Base-by-base conservation (phyloP, 2,113 vertebrate genomes). In the Leptobrachium ailaonicum region DNA sequence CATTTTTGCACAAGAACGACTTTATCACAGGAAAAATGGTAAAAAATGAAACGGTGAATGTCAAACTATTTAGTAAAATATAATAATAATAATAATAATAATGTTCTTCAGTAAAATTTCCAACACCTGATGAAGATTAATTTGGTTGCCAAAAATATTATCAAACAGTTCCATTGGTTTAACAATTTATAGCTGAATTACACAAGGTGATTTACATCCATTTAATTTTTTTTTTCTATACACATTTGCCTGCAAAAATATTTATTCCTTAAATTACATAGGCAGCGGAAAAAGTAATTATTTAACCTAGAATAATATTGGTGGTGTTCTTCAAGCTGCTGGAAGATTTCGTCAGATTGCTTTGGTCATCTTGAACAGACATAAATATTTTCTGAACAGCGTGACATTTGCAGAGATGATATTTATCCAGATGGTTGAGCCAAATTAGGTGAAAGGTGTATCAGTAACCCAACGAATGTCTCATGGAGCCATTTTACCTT, bases 331-430 rank as follows among this genome's bases (percentile, higher is more conserved):
- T 74, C 53, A 41, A 54, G 71, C 63, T 74, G 78, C 79, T 81
- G 79, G 79, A 81, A 75, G 79, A 54, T 75, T 81, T 75, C 72
- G 60, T 69, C 53, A 60, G 71, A 56, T 69, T 81, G 79, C 79
- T 58, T 81, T 81, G 79, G 79, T 81, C 72, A 69, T 81, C 72
- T 63, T 80, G 54, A 41, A 62, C 72, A 80, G 79, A 81, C 79
- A 80, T 74, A 81, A 81, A 81, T 81, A 80, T 81, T 81, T 81
- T 81, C 79, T 75, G 66, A 81, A 68, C 71, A 81, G 79, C 71
- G 53, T 81, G 79, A 74, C 71, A 81, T 81, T 81, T 81, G 66
- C 77, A 67, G 72, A 75, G 79, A 75, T 68, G 50, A 81, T 81
- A 81, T 81, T 81, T 81, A 80, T 75, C 75, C 79, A 81, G 78